phyloP scores from a whole-genome alignment of 2,888 invertebrate genomes.

The Polyploca ridens region DNA sequence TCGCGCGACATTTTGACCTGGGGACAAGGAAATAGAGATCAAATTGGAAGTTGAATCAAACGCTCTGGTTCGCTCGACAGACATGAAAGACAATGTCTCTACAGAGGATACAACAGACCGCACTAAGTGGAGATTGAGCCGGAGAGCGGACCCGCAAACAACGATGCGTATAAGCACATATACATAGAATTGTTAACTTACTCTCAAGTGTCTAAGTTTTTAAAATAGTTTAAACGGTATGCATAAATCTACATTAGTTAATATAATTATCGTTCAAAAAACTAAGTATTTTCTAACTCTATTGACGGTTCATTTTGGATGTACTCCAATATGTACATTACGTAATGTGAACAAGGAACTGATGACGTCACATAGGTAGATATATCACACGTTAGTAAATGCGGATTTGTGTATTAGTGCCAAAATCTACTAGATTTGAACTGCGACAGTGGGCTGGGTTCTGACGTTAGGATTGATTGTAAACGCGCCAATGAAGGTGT shows the following conservation, averaged over 20 bases:
- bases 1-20: constrained; percentile 83
- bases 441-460: constrained; percentile 6
- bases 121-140: not conserved
- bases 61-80: not conserved
- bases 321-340: not conserved
- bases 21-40: constrained; percentile 15
- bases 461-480: not conserved
- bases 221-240: not conserved
- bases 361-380: not conserved
- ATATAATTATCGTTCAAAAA: not conserved
- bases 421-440: constrained; percentile 9
- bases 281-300: not conserved
- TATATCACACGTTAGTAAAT: no score
- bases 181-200: not conserved
- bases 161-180: no score
- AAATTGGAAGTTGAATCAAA: constrained; percentile 10
- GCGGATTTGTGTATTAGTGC: not conserved
- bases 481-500: not conserved
- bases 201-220: not conserved
- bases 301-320: not conserved
- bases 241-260: not conserved
- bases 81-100: no score
- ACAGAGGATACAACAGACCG: not conserved
- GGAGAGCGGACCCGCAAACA: no score
- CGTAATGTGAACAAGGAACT: not conserved